Evolutionary conservation across 2,113 vertebrate genomes (phyloP).

Genomic region (Gambusia affinis): DNA sequence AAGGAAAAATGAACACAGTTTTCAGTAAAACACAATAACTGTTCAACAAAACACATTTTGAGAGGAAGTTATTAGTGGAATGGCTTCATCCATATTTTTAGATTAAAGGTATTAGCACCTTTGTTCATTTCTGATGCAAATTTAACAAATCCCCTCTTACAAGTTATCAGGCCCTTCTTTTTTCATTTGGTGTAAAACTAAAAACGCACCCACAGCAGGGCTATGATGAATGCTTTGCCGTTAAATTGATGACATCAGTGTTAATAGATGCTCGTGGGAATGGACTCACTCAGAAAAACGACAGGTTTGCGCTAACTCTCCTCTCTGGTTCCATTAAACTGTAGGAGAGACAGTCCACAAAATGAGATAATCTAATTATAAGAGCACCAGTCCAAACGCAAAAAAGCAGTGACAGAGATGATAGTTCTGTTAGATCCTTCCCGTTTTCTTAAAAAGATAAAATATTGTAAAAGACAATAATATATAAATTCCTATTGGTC

Average conservation of each 20-base stretch:
- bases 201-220: not conserved
- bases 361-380: not conserved
- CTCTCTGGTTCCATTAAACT: not conserved
- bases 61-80: not conserved
- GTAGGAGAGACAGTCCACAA: not conserved
- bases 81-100: not conserved
- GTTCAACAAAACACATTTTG: not conserved
- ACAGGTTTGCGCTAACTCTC: not conserved
- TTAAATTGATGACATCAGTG: not conserved
- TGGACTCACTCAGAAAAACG: not conserved
- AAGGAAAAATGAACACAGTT: not conserved
- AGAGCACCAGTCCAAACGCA: not conserved
- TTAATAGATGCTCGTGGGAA: not conserved
- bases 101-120: not conserved
- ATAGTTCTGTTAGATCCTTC: not conserved
- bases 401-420: not conserved
- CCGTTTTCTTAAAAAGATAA: not conserved
- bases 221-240: not conserved
- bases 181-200: not conserved
- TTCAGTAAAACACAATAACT: not conserved
- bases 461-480: not conserved
- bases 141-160: not conserved
- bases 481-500: not conserved
- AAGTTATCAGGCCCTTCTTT: not conserved
- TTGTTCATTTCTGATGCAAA: conserved; percentile 1